Percentiles rank a stretch among this genome's conserved stretches.
These are phyloP conservation scores for Trididemnum nubilum DNA, from an alignment of 23 tunicate species.

Conservation along the genomic window DNA sequence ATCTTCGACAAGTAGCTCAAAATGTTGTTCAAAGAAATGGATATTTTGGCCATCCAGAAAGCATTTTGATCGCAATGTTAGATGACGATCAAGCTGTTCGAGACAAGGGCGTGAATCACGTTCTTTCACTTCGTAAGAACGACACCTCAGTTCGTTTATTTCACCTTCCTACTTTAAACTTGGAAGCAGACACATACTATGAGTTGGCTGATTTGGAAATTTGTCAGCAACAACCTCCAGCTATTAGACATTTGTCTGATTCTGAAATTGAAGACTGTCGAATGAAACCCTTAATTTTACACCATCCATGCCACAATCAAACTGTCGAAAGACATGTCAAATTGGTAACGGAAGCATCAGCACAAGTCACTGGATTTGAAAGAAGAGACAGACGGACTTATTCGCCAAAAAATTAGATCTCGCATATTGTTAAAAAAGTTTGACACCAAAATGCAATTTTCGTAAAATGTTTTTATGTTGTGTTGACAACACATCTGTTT, in stretches of 20 bases:
- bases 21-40: too few species aligned
- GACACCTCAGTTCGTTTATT: constrained; percentile 8
- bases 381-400: constrained; percentile 10
- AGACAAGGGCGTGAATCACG: too few species aligned
- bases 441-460: constrained; percentile 10
- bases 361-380: constrained; percentile 13
- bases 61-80: too few species aligned
- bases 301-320: constrained; percentile 5
- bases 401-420: constrained; percentile 16
- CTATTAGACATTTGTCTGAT: too few species aligned
- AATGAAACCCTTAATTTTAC: too few species aligned
- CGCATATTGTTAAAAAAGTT: background rate
- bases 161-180: background rate
- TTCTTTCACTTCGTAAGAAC: too few species aligned
- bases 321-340: constrained; percentile 8
- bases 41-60: too few species aligned
- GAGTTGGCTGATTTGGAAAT: background rate
- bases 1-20: too few species aligned
- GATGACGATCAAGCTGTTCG: too few species aligned
- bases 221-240: constrained; percentile 6
- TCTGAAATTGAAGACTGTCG: too few species aligned
- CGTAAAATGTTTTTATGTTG: background rate
- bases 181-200: constrained; percentile 13
- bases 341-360: constrained; percentile 10
- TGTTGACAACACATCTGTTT: background rate